Conservation (phyloP, 2,888 invertebrate genomes). For the Elgonia sp. region DNA sequence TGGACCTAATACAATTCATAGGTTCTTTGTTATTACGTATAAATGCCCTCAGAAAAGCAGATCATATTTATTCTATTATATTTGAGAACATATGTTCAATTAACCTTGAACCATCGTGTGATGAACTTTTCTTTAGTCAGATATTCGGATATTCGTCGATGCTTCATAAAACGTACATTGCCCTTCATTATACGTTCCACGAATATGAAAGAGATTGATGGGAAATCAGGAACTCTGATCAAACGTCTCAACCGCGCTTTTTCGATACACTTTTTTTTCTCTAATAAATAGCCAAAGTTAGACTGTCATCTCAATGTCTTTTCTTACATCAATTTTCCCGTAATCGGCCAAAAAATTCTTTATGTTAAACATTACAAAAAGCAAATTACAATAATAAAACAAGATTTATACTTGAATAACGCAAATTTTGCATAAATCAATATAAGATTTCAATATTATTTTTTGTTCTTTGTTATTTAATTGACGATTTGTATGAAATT, state of each 20-base stretch:
- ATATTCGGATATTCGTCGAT: conserved; percentile 53
- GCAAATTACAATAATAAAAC: neutral
- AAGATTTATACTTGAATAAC: neutral
- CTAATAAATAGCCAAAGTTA: conserved; percentile 49
- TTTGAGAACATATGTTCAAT: conserved; percentile 63
- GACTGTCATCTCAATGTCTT: conserved; percentile 36
- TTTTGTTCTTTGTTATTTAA: no score
- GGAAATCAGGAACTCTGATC: conserved; percentile 55
- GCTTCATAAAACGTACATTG: conserved; percentile 63
- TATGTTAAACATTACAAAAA: conserved; percentile 7
- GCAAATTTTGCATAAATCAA: neutral
- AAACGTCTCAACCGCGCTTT: conserved; percentile 34
- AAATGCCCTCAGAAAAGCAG: conserved; percentile 8
- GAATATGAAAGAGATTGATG: conserved; percentile 66
- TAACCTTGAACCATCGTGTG: conserved; percentile 64
- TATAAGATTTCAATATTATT: no score
- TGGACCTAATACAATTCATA: no score
- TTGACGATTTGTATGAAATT: no score
- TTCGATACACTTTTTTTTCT: conserved; percentile 39
- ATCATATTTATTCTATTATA: conserved; percentile 32
- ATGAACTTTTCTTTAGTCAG: conserved; percentile 60
- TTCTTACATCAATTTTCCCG: conserved; percentile 32
- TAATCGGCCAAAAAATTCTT: conserved; percentile 21
- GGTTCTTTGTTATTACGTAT: conserved; percentile 3
- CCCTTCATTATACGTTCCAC: conserved; percentile 57